phyloP scores from a whole-genome alignment of 2,888 invertebrate species.

The Pedicia rivosa region DNA sequence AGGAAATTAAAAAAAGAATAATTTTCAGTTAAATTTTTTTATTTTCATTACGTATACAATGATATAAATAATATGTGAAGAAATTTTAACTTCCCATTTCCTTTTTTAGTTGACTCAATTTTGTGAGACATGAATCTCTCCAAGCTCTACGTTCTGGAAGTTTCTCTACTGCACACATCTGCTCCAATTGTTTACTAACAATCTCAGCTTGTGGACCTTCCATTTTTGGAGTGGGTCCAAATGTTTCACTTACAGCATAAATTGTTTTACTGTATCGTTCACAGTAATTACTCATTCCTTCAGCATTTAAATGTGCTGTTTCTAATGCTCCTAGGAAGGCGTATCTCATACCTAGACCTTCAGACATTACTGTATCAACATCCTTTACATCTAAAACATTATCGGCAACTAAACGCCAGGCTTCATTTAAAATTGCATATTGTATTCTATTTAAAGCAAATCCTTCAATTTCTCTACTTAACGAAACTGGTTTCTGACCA shows the following conservation, averaged over 20 bases:
- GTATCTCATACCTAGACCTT: constrained; percentile 88
- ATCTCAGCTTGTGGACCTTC: constrained; percentile 46
- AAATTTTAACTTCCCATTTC: constrained; percentile 48
- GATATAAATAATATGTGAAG: too few species aligned
- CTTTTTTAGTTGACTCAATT: constrained; percentile 62
- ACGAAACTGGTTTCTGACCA: constrained; percentile 78
- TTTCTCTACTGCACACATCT: constrained; percentile 55
- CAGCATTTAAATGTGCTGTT: constrained; percentile 88
- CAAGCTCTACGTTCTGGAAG: constrained; percentile 59
- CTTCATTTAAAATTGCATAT: constrained; percentile 85
- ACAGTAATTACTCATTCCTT: constrained; percentile 52
- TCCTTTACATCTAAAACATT: constrained; percentile 77
- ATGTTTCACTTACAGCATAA: constrained; percentile 47
- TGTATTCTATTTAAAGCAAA: constrained; percentile 91
- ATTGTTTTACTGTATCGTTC: constrained; percentile 46
- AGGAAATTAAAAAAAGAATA: too few species aligned
- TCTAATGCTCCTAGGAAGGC: constrained; percentile 90
- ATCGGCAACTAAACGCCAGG: constrained; percentile 73
- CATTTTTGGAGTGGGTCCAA: constrained; percentile 60
- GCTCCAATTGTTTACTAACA: constrained; percentile 56
- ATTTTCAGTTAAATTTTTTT: too few species aligned
- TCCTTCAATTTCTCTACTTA: constrained; percentile 77
- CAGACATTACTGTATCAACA: constrained; percentile 83
- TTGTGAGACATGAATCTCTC: constrained; percentile 69
- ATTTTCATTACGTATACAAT: too few species aligned